phyloP scores from a whole-genome alignment of 2,888 invertebrate species.

The Andrena dorsata region DNA sequence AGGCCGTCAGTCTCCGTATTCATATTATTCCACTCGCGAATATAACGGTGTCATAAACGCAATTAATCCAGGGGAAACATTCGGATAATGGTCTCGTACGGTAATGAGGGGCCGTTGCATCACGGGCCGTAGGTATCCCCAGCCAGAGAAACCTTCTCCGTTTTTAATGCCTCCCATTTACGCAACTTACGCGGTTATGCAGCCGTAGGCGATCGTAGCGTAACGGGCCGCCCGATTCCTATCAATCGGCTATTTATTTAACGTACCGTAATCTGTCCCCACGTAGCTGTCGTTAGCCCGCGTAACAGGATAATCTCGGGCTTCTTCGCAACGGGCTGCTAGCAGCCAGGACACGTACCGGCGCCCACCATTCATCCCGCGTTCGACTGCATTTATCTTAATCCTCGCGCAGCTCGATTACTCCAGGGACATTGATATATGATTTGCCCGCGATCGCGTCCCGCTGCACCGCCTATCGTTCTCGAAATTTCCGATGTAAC shows the following conservation, averaged over 20 bases:
- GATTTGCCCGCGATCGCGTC: constrained; percentile 17
- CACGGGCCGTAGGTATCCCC: not conserved
- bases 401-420: not conserved
- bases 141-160: not conserved
- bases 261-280: not conserved
- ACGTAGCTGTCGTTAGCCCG: not conserved
- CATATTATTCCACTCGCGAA: not conserved
- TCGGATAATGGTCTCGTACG: not conserved
- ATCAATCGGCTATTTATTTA: constrained; percentile 29
- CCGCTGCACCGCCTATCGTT: constrained; percentile 15
- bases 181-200: constrained; percentile 27
- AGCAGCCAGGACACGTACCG: not conserved
- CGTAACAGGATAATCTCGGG: constrained; percentile 27
- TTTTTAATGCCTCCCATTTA: constrained; percentile 32
- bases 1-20: not conserved
- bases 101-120: not conserved
- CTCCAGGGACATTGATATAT: constrained; percentile 46
- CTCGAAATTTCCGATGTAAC: not conserved
- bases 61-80: not conserved
- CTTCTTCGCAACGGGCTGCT: constrained; percentile 26
- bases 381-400: not conserved
- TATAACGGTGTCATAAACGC: not conserved
- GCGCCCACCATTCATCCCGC: not conserved
- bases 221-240: constrained; percentile 16
- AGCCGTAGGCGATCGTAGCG: not conserved